Base-by-base conservation (phyloP, 1,140 invertebrate genomes). In the Zaprionus nigranus region DNA sequence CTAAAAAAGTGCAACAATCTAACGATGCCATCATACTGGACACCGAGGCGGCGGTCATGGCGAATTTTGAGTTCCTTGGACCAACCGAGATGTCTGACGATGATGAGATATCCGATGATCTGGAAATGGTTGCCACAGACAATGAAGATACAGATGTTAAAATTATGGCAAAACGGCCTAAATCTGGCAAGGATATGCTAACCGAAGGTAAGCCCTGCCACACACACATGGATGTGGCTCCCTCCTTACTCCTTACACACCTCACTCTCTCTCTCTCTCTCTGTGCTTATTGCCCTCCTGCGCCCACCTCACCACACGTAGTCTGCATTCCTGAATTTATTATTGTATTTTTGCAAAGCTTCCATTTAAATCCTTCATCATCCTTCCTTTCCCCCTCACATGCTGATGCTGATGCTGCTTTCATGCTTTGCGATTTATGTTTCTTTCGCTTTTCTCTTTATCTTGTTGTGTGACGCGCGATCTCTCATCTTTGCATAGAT, bases 11-110 rank as follows among this genome's bases (percentile, higher is more conserved):
- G 73, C 93, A 94, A 90, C 93, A 93, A 87, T 70, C 93, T 81
- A 94, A 95, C 53, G 96, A 97, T 93, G 95, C 95, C 79, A 96
- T 97, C 94, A 96, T 98, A 92, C 93, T 97, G 86, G 97, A 98
- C 91, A 97, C 97, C 34, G 97, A 98, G 93, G 97, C 97, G 54
- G 97, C 98, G 43, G 98, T 99, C 46, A 97, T 99, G 95, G 98
- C 97, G 30, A 99, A 98, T 93, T 98, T 99, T 93, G 98, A 99
- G 93, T 99, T 99, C 94, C 94, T 99, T 53, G 94, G 95, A 75
- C 94, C 95, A 79, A 97, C 97, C 91, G 97, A 98, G 90, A 97
- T 97, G 95, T 97, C 98, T 82, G 97, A 98, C 92, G 97, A 98
- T 85, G 97, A 97, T 80, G 95, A 95, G 67, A 95, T 95, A 92